phyloP scores from a whole-genome alignment of 2,888 invertebrate species.

The Cylindroiulus punctatus region DNA sequence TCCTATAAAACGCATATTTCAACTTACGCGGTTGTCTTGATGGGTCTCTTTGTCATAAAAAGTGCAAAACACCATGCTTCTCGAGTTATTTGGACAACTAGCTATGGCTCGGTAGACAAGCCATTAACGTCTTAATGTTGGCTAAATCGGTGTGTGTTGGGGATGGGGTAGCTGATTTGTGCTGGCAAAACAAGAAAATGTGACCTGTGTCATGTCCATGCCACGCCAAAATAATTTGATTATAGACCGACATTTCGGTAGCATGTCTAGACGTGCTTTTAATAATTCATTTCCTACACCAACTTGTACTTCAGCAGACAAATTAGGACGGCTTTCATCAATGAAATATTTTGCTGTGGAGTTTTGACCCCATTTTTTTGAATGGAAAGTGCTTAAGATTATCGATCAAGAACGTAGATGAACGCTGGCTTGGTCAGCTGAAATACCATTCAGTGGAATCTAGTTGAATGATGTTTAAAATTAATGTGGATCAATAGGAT shows the following conservation, averaged over 20 bases:
- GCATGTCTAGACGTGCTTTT: neutral
- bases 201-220: neutral
- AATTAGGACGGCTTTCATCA: neutral
- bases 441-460: too few species aligned
- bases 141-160: neutral
- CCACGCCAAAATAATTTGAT: neutral
- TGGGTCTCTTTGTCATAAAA: neutral
- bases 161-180: neutral
- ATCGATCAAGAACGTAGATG: neutral
- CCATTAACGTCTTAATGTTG: slow-evolving; percentile 11
- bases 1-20: neutral
- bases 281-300: neutral
- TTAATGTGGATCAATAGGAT: neutral
- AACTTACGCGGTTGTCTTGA: neutral
- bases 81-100: neutral
- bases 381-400: neutral
- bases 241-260: neutral
- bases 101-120: neutral
- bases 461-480: neutral
- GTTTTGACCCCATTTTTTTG: neutral
- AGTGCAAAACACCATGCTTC: neutral
- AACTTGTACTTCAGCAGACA: neutral
- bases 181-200: neutral
- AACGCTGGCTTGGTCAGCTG: too few species aligned
- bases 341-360: neutral